Percentiles rank a stretch among this genome's conserved stretches.
phyloP scores from a whole-genome alignment of 2,888 invertebrate genomes.

The Lucinisca nassula region DNA sequence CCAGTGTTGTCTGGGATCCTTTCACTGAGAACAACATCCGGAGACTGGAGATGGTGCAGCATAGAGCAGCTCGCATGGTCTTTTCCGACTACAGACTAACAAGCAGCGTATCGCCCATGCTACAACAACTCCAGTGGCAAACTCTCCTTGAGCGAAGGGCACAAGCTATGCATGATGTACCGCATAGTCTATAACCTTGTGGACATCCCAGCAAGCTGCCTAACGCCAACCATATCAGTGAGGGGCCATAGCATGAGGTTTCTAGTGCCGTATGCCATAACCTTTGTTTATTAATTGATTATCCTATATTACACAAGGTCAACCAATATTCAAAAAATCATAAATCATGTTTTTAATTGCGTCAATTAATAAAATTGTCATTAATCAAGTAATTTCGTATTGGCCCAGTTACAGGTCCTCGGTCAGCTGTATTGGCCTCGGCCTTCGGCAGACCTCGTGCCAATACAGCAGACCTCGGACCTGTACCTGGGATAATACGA shows the following conservation, averaged over 20 bases:
- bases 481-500: no score
- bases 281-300: no score
- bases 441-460: no score
- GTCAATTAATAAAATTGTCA: no score
- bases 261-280: neutral
- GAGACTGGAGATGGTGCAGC: conserved; percentile 4
- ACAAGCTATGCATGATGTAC: neutral
- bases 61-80: conserved; percentile 1
- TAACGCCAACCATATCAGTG: conserved; percentile 6
- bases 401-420: no score
- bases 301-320: no score
- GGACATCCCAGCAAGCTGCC: neutral
- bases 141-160: neutral
- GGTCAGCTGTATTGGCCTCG: no score
- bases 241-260: conserved; percentile 17
- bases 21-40: neutral
- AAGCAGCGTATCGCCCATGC: neutral
- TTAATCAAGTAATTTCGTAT: no score
- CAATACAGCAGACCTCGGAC: no score
- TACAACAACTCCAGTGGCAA: neutral
- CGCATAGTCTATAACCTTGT: neutral
- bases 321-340: no score
- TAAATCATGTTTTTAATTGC: no score
- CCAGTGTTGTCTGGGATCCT: conserved; percentile 23
- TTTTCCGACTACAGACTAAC: neutral